A percentile compares a stretch with the other conserved stretches of the same genome.
Conservation (phyloP, 2,888 invertebrate genomes). For the Sceliomorpha sp. region DNA sequence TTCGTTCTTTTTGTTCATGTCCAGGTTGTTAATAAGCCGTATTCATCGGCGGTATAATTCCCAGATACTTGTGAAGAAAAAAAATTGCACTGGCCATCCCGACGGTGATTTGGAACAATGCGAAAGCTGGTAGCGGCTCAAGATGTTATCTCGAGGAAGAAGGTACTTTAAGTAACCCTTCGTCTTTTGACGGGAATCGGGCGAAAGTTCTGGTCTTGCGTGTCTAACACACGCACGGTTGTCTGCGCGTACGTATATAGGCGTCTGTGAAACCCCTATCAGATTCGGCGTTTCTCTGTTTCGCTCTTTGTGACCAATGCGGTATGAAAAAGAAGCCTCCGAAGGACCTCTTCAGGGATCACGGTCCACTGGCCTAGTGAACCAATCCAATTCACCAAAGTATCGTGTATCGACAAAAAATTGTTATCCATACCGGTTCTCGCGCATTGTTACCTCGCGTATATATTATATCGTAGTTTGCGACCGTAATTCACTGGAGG, state of each 20-base stretch:
- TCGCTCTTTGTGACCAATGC: constrained; percentile 3
- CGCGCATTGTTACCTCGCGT: constrained; percentile 34
- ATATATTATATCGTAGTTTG: constrained; percentile 32
- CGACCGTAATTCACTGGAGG: constrained; percentile 23
- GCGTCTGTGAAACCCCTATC: constrained; percentile 11
- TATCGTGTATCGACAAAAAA: constrained; percentile 69
- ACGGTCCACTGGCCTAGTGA: constrained; percentile 65
- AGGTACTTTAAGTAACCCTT: constrained; percentile 15
- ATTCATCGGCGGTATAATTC: constrained; percentile 1
- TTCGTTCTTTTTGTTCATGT: background rate
- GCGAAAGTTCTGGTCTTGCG: too few relatives aligned
- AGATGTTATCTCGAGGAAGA: constrained; percentile 29
- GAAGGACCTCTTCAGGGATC: constrained; percentile 49
- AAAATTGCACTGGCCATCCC: constrained; percentile 13
- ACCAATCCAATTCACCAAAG: constrained; percentile 64
- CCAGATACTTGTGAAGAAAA: constrained; percentile 7
- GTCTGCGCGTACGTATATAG: too few relatives aligned
- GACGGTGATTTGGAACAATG: constrained; percentile 19
- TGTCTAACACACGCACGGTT: too few relatives aligned
- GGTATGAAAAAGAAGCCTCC: constrained; percentile 12
- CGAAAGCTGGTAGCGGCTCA: constrained; percentile 15
- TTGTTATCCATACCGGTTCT: constrained; percentile 44
- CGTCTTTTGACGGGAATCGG: constrained; percentile 8
- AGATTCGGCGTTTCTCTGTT: constrained; percentile 19
- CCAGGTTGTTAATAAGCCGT: constrained; percentile 8